These are phyloP conservation scores for Echinops telfairi DNA, from an alignment of 2,113 vertebrate species.

Conservation along the genomic window DNA sequence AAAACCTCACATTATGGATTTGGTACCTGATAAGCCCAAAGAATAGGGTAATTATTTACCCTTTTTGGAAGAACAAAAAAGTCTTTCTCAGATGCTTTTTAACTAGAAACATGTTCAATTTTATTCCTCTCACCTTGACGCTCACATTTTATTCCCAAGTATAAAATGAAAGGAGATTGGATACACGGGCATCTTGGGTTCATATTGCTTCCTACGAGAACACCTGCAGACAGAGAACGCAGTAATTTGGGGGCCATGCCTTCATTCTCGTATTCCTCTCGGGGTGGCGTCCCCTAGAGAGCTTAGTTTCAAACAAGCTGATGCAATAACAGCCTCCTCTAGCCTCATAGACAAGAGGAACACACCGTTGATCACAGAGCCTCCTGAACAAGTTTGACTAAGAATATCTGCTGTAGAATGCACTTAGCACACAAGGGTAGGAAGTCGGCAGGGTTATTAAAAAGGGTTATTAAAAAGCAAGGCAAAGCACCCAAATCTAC, in stretches of 20 bases:
- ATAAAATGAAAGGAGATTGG: not conserved
- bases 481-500: not conserved
- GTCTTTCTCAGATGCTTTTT: not conserved
- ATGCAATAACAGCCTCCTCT: conserved; percentile 69
- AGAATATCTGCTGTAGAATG: not conserved
- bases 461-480: not conserved
- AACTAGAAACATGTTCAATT: not conserved
- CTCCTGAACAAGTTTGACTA: not conserved
- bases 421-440: not conserved
- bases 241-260: not conserved
- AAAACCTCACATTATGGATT: not conserved
- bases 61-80: not conserved
- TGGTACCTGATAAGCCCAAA: not conserved
- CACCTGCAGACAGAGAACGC: not conserved
- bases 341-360: not conserved
- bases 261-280: conserved; percentile 48
- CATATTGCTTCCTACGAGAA: not conserved
- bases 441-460: not conserved
- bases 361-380: conserved; percentile 15
- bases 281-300: conserved; percentile 14
- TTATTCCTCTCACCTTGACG: not conserved
- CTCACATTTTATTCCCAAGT: not conserved
- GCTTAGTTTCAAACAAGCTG: conserved; percentile 61
- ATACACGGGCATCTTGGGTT: not conserved
- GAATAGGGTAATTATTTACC: not conserved